Percentiles rank a stretch among this genome's conserved stretches.
Conservation (phyloP, 2,888 invertebrate species). For the Chymomyza fuscimana region DNA sequence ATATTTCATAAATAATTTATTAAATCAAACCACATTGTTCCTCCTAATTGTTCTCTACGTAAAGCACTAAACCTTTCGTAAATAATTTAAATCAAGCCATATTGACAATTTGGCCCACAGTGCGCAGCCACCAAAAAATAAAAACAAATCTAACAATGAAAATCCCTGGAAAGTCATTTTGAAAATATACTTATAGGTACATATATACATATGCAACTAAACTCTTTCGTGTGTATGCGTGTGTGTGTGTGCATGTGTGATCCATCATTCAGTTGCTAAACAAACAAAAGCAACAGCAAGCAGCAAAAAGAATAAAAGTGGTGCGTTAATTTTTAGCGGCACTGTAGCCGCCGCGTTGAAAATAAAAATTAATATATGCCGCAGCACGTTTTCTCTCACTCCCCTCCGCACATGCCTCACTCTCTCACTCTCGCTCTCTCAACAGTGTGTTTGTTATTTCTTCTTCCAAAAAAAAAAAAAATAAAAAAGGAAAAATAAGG, state of each 20-base stretch:
- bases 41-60: no score
- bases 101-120: no score
- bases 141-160: conserved; percentile 46
- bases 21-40: no score
- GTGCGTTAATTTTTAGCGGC: conserved; percentile 55
- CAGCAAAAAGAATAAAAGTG: conserved; percentile 19
- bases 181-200: conserved; percentile 24
- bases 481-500: not conserved
- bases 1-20: no score
- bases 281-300: conserved; percentile 51
- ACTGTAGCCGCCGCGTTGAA: conserved; percentile 49
- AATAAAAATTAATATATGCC: conserved; percentile 75
- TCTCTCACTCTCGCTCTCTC: not conserved
- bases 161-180: conserved; percentile 60
- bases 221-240: conserved; percentile 12
- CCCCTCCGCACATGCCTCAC: conserved; percentile 36
- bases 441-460: conserved; percentile 5
- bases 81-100: no score
- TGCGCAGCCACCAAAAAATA: not conserved
- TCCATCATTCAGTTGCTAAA: conserved; percentile 70
- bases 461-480: not conserved
- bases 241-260: conserved; percentile 43
- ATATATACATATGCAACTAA: not conserved
- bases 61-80: no score
- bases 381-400: conserved; percentile 57